Conservation (phyloP, 1,140 invertebrate genomes). For the Portunus trituberculatus region DNA sequence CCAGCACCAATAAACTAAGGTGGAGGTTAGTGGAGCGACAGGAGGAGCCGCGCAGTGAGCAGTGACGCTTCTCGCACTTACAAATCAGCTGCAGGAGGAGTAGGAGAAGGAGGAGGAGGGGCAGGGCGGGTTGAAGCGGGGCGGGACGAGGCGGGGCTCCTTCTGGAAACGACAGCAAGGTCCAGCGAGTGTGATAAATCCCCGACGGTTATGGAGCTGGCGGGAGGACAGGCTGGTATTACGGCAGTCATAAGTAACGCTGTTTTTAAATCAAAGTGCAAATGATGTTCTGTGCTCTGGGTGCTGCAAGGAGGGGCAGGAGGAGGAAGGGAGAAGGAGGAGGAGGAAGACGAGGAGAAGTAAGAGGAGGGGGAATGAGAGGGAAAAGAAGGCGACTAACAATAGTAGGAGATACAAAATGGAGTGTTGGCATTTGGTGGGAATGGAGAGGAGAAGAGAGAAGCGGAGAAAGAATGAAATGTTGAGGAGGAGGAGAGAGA, state of each 20-base stretch:
- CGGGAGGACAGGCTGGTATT: constrained; percentile 58
- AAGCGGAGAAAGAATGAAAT: not conserved
- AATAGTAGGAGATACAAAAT: not conserved
- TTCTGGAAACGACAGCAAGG: constrained; percentile 52
- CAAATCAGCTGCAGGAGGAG: constrained; percentile 46
- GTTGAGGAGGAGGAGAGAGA: constrained; percentile 22
- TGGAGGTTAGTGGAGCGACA: not conserved
- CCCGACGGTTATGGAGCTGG: constrained; percentile 12
- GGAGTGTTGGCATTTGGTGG: constrained; percentile 5
- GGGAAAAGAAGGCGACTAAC: not conserved
- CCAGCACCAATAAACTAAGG: not conserved
- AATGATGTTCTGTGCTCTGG: constrained; percentile 53
- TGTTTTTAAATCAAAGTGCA: constrained; percentile 70
- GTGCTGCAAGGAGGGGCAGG: not conserved
- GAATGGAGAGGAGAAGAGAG: not conserved
- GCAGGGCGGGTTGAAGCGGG: not conserved
- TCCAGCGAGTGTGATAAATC: constrained; percentile 54
- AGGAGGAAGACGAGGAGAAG: not conserved
- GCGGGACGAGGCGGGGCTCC: not conserved
- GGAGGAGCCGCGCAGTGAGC: not conserved
- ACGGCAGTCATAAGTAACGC: constrained; percentile 51
- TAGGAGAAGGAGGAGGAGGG: too few species aligned
- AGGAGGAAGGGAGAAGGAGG: not conserved
- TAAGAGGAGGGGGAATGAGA: not conserved
- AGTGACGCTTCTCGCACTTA: constrained; percentile 45